Evolutionary conservation across 2,888 invertebrate genomes (phyloP), one percentile per base, ranked within the genome.

Genomic region (Standfussiana lucernea): DNA sequence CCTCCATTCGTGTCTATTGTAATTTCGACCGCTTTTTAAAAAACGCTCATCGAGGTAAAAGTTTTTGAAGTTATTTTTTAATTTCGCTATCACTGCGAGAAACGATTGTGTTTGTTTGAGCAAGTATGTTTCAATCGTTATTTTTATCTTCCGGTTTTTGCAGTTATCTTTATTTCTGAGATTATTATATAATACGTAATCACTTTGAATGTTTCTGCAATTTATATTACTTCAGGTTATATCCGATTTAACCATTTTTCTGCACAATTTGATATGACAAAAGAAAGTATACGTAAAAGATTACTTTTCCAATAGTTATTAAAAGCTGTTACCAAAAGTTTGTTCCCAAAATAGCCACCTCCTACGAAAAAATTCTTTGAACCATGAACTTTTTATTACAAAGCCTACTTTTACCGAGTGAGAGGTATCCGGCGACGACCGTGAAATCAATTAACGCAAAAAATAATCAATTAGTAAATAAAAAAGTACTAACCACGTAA

Each of bases 31-130:
- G 83, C 86, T 83, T 84, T 80, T 79, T 79, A 89, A 84, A 89
- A 89, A 88, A 86, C 83, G 77, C 82, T 89, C 84, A 83, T 77
- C 81, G 82, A 66, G 64, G 89, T 87, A 89, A 87, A 87, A 83
- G 80, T 82, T 87, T 74, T 83, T 86, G 35, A 67, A 83, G 77
- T 71, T 80, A 82, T 79, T 83, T 87, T 84, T 83, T 76, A 75
- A 83, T 80, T 82, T 88, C 53, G 72, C 68, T 56, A 75, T 80
- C 68, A 73, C 67, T 76, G 65, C 35, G 65, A 71, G 79, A 82
- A 81, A 78, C 78, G 40, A 69, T 88, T 77, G 53, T 75, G 72
- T 80, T 53, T 72, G 50, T 67, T 75, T 50, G 66, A 7, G 45
- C 73, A 67, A 42, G 64, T 70, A 37, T 50, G 42, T 61, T 77